A percentile compares a stretch with the other conserved stretches of the same genome.
phyloP scores from a whole-genome alignment of 2,888 invertebrate genomes.

The Acholoe squamosa region DNA sequence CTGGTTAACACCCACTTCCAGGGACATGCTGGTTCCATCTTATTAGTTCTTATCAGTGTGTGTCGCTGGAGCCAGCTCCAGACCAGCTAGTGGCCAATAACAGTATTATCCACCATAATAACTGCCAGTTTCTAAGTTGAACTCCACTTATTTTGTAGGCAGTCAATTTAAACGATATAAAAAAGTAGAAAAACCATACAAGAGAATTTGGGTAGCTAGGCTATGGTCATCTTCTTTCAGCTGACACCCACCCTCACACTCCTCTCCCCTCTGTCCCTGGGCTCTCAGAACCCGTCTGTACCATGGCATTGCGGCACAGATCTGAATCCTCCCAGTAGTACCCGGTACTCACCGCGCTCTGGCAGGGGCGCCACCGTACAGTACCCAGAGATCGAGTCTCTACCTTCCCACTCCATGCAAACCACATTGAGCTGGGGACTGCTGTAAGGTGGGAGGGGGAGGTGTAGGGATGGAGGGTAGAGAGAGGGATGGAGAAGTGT shows the following conservation, averaged over 20 bases:
- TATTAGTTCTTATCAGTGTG: too few species aligned
- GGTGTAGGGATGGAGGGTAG: background rate
- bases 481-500: background rate
- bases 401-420: background rate
- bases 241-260: background rate
- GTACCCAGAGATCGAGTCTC: background rate
- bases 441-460: background rate
- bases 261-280: background rate
- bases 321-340: background rate
- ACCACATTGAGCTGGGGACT: background rate
- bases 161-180: too few species aligned
- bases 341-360: background rate
- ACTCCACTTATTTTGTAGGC: too few species aligned
- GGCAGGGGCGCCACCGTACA: conserved; percentile 50
- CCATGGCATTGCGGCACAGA: background rate
- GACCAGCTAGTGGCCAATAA: too few species aligned
- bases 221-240: background rate
- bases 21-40: too few species aligned
- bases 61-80: too few species aligned
- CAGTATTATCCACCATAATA: too few species aligned
- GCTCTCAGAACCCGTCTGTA: too few species aligned
- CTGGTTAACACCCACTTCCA: too few species aligned
- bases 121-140: too few species aligned
- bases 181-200: too few species aligned
- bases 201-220: too few species aligned